These are phyloP conservation scores for Diploscapter pachys DNA, from an alignment of 1,140 invertebrate genomes.

Conservation along the genomic window DNA sequence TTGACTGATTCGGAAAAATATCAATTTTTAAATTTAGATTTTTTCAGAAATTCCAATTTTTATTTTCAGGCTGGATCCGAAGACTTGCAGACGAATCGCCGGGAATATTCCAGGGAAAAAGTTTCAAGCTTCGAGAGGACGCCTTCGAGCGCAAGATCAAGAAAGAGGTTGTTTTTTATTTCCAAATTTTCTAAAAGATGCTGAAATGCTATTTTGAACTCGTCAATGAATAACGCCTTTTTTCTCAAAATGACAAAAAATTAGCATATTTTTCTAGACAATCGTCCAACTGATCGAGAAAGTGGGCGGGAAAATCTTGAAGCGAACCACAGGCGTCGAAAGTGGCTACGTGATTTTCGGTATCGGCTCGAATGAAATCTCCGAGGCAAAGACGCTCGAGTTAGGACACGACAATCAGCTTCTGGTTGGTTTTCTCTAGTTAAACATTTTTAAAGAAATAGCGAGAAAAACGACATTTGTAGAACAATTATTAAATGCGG, in stretches of 20 bases:
- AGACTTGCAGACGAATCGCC: too few species aligned
- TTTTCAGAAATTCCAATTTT: too few species aligned
- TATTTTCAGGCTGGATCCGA: too few species aligned
- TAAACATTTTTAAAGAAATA: too few species aligned
- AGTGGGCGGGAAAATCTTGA: slow-evolving; percentile 14
- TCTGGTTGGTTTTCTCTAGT: not conserved
- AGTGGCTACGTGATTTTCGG: slow-evolving; percentile 1
- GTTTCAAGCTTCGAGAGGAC: not conserved
- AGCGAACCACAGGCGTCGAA: slow-evolving; percentile 3
- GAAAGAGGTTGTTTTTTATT: too few species aligned
- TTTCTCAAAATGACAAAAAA: not conserved
- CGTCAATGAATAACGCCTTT: not conserved
- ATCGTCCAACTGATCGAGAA: slow-evolving; percentile 11
- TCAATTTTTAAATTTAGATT: too few species aligned
- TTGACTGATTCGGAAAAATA: too few species aligned
- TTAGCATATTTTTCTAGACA: slow-evolving; percentile 10
- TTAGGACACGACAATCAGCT: not conserved
- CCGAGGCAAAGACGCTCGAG: not conserved
- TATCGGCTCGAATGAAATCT: not conserved
- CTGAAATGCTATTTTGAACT: too few species aligned
- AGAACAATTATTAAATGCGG: too few species aligned
- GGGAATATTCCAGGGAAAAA: not conserved
- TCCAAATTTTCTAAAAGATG: too few species aligned
- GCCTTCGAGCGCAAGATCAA: not conserved
- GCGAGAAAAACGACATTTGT: too few species aligned